Conservation (phyloP, 2,113 vertebrate species). For the Laterallus jamaicensis region DNA sequence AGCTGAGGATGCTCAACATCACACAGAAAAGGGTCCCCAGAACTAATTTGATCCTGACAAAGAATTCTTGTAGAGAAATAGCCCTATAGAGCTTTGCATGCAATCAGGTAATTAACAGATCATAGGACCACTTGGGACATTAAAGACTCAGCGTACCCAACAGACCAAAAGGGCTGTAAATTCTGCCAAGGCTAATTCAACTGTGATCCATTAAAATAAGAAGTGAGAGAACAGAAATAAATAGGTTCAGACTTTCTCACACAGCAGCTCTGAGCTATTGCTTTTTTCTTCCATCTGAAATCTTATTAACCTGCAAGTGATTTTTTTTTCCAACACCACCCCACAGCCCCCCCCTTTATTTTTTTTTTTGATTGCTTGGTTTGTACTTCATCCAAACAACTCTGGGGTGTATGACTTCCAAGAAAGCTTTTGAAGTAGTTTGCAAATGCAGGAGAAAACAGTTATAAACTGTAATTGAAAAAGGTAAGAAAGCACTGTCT, state of each 20-base stretch:
- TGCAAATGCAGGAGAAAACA: neutral
- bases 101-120: neutral
- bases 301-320: slow-evolving; percentile 28
- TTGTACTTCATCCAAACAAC: neutral
- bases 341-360: too few relatives aligned
- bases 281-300: slow-evolving; percentile 13
- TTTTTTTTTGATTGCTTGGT: neutral
- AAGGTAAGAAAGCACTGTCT: neutral
- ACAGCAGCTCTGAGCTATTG: slow-evolving; percentile 9
- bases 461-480: slow-evolving; percentile 43
- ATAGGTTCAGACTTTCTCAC: neutral
- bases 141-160: neutral
- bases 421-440: slow-evolving; percentile 40
- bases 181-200: slow-evolving; percentile 5
- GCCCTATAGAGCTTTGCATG: neutral
- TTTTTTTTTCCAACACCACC: neutral
- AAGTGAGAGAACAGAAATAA: slow-evolving; percentile 20
- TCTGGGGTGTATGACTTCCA: neutral
- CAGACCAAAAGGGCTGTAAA: neutral
- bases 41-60: neutral
- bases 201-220: neutral
- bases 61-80: neutral
- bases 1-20: neutral
- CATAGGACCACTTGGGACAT: neutral
- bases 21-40: neutral